A percentile compares a stretch with the other conserved stretches of the same genome.
Evolutionary conservation across 2,113 vertebrate genomes (phyloP).

Genomic region (Gasterosteus nipponicus): DNA sequence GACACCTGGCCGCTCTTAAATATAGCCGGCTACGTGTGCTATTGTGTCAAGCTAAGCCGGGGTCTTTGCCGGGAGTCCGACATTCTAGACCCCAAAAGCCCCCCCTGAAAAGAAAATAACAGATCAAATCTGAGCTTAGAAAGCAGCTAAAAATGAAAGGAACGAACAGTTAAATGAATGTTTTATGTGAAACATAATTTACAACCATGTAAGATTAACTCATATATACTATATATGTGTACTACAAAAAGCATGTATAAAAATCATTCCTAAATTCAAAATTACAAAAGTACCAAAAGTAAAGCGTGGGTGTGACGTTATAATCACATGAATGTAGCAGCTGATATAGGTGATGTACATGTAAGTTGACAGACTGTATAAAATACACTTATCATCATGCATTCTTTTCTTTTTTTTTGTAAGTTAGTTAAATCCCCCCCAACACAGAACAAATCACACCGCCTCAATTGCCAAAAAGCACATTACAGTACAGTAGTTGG

Average conservation of each 20-base stretch:
- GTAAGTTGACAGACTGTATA: no score
- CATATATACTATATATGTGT: no score
- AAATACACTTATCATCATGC: no score
- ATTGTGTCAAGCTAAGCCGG: constrained; percentile 62
- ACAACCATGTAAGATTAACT: not conserved
- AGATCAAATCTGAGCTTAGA: not conserved
- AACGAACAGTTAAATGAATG: not conserved
- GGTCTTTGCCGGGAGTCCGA: constrained; percentile 50
- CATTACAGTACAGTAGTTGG: no score
- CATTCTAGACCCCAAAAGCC: constrained; percentile 32
- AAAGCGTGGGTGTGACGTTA: no score
- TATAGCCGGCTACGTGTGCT: constrained; percentile 35
- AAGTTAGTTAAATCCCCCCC: no score
- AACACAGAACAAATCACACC: no score
- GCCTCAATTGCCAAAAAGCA: no score
- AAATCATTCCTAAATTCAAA: not conserved
- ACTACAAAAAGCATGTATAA: no score
- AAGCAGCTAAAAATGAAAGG: not conserved
- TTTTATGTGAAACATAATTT: not conserved
- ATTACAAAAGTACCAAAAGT: not conserved
- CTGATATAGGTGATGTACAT: no score
- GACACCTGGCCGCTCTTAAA: constrained; percentile 54
- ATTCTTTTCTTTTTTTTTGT: no score
- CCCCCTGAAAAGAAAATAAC: not conserved
- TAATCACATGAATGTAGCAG: no score